These are phyloP conservation scores for Ennomos erosarius DNA, from an alignment of 2,888 invertebrate genomes.

Conservation along the genomic window DNA sequence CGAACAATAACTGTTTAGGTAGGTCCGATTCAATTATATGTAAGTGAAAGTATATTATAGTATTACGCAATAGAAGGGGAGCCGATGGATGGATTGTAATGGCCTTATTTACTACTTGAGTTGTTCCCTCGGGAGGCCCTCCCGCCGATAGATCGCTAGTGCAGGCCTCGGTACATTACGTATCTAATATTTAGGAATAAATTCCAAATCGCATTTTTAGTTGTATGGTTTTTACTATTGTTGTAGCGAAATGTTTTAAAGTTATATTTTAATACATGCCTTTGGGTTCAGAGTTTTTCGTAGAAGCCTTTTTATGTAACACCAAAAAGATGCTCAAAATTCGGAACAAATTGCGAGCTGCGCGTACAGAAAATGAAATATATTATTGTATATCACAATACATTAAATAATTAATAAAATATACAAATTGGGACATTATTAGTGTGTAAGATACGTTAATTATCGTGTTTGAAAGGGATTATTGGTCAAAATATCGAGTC, in stretches of 20 bases:
- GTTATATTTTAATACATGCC: constrained; percentile 19
- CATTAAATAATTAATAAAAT: constrained; percentile 29
- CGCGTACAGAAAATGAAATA: constrained; percentile 35
- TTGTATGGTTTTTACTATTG: constrained; percentile 41
- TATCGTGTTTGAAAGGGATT: constrained; percentile 55
- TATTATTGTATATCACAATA: constrained; percentile 17
- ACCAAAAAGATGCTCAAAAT: constrained; percentile 41
- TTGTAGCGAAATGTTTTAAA: constrained; percentile 29
- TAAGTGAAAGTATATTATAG: constrained; percentile 80
- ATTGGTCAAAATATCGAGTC: constrained; percentile 61
- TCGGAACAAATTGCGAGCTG: constrained; percentile 28
- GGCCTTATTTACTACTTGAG: constrained; percentile 73
- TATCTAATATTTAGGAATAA: constrained; percentile 49
- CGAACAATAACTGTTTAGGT: constrained; percentile 80
- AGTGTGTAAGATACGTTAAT: constrained; percentile 55
- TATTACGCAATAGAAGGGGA: constrained; percentile 71
- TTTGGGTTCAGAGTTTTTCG: constrained; percentile 33
- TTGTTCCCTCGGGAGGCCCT: constrained; percentile 41
- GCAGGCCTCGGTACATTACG: constrained; percentile 59
- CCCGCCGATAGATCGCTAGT: constrained; percentile 69
- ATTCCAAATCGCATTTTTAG: constrained; percentile 64
- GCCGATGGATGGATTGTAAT: constrained; percentile 60
- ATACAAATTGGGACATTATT: constrained; percentile 47
- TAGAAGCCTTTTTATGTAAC: constrained; percentile 24
- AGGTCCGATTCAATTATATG: constrained; percentile 80